Evolutionary conservation across 2,113 vertebrate species (phyloP), one percentile per base, ranked within the genome.

Genomic region (Hypomesus transpacificus): DNA sequence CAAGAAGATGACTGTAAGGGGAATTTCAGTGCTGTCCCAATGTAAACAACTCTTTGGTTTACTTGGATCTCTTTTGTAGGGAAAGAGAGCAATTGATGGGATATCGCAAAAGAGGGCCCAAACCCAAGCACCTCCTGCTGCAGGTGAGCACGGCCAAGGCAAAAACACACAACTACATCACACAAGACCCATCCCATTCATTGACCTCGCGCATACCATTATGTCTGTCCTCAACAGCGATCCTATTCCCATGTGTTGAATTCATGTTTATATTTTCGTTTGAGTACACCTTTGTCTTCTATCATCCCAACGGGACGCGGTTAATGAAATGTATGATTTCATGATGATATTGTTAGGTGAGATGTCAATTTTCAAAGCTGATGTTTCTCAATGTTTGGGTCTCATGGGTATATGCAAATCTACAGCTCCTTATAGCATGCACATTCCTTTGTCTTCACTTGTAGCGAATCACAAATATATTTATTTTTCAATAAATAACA

Each of bases 41-140:
- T 63, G 61, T 34, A 2, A 63, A 26, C 26, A 63, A 7, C 9
- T 9, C 9, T 46, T 46, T 46, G 11, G 73, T 82, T 75, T 70
- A 26, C 73, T 73, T 67, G 31, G 52, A 69, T 73, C 28, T 70
- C 70, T 78, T 74, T 85, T 59, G 21, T 91, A 98, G 97, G 91
- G 97, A 98, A 86, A 92, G 94, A 76, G 97, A 98, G 78, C 95
- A 97, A 89, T 86, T 96, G 90, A 94, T 96, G 94, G 96, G 96
- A 8, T 97, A 94, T 80, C 95, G 95, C 73, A 98, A 98, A 87
- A 91, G 96, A 86, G 97, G 97, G 24, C 96, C 96, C 0, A 98
- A 98, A 79, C 94, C 96, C n/a, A 98, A 98, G 77, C 95, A 95
- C 22, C 91, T 96, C 53, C 91, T 97, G 22, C 89, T 95, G 63